phyloP scores from a whole-genome alignment of 2,888 invertebrate genomes.

The Sceliomorpha sp. region DNA sequence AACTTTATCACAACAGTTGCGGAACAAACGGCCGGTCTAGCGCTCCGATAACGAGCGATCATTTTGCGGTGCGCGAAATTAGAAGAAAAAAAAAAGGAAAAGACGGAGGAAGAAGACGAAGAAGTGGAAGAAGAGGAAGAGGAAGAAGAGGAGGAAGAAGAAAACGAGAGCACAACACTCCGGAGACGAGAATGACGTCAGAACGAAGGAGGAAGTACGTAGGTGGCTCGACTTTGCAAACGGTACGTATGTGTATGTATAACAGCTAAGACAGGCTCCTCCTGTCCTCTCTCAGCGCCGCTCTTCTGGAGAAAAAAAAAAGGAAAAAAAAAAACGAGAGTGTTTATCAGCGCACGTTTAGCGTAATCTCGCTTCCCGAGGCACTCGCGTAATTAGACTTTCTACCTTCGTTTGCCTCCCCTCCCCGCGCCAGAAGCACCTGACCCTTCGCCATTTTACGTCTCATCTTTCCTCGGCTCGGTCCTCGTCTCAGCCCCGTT shows the following conservation, averaged over 20 bases:
- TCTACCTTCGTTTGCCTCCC: constrained; percentile 16
- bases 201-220: constrained; percentile 5
- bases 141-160: constrained; percentile 17
- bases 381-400: constrained; percentile 71
- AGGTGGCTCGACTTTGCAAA: constrained; percentile 20
- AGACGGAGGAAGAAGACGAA: background rate
- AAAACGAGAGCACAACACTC: constrained; percentile 12
- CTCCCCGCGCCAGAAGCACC: too few relatives aligned
- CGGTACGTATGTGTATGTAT: constrained; percentile 2
- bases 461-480: constrained; percentile 12
- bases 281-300: constrained; percentile 27
- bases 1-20: constrained; percentile 39
- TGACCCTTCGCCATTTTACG: constrained; percentile 26
- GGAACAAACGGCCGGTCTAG: constrained; percentile 13
- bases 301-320: too few relatives aligned
- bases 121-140: too few relatives aligned
- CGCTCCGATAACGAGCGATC: constrained; percentile 48
- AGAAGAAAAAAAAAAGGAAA: constrained; percentile 21
- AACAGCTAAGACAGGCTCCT: constrained; percentile 21
- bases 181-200: constrained; percentile 22
- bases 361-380: constrained; percentile 71
- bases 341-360: constrained; percentile 75
- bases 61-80: constrained; percentile 30
- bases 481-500: constrained; percentile 4
- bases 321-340: constrained; percentile 71